Evolutionary conservation across 2,888 invertebrate species (phyloP).

Genomic region (Thelaira solivaga): DNA sequence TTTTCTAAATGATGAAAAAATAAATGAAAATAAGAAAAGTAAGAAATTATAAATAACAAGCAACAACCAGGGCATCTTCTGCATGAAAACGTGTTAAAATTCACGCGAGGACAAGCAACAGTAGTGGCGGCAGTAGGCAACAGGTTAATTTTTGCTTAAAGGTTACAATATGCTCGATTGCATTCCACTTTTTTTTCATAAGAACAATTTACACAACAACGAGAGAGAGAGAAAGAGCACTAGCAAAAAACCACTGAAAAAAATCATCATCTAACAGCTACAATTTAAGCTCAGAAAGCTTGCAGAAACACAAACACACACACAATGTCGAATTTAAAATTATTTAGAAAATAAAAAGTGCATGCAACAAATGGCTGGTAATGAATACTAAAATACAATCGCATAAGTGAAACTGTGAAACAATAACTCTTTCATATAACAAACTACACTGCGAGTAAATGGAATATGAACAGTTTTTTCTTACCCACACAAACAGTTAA

Average conservation of each 20-base stretch:
- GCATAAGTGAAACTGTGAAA: conserved; percentile 46
- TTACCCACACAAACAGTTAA: too few species aligned
- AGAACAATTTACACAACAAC: conserved; percentile 49
- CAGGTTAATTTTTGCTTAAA: conserved; percentile 73
- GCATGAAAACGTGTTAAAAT: conserved; percentile 64
- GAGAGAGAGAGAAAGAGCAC: conserved; percentile 12
- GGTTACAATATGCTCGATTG: conserved; percentile 66
- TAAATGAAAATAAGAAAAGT: not conserved
- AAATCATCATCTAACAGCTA: conserved; percentile 31
- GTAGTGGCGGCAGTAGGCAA: conserved; percentile 66
- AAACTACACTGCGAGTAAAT: not conserved
- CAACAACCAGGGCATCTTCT: conserved; percentile 58
- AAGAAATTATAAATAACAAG: conserved; percentile 67
- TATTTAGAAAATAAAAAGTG: conserved; percentile 23
- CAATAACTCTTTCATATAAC: conserved; percentile 35
- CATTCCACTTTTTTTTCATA: conserved; percentile 7
- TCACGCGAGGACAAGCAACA: conserved; percentile 53
- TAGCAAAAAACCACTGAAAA: not conserved
- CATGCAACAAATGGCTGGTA: conserved; percentile 42
- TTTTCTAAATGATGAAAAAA: not conserved
- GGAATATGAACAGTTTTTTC: too few species aligned
- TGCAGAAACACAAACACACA: not conserved
- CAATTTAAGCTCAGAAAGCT: conserved; percentile 15
- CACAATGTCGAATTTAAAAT: not conserved
- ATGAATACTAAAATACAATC: conserved; percentile 38